Percentiles rank a stretch among this genome's conserved stretches.
Conservation (phyloP, 2,113 vertebrate genomes). For the Ptilorrhoa leucosticta region DNA sequence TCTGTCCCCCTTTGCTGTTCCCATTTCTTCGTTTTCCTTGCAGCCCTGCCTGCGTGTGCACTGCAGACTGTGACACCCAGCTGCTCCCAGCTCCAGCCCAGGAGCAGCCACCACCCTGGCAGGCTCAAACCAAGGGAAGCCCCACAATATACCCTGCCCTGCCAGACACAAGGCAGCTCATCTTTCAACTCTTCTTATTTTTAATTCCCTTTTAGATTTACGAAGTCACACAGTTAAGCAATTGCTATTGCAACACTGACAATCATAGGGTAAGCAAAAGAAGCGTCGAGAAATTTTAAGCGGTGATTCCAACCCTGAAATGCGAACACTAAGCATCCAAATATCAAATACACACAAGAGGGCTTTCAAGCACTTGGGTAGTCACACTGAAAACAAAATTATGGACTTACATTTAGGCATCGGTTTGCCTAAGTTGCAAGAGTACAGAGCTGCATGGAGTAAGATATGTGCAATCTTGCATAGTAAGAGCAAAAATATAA, state of each 20-base stretch:
- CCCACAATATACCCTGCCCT: not conserved
- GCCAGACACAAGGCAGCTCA: not conserved
- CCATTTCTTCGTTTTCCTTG: not conserved
- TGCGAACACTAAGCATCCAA: not conserved
- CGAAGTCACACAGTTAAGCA: not conserved
- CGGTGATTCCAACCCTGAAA: not conserved
- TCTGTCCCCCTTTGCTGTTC: not conserved
- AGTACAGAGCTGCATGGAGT: not conserved
- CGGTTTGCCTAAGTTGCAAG: too few species aligned
- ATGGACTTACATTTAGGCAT: not conserved
- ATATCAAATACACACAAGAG: not conserved
- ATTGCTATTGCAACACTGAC: not conserved
- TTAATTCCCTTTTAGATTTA: not conserved
- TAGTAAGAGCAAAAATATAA: not conserved
- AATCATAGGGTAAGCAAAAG: not conserved
- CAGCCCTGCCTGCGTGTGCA: rapidly evolving
- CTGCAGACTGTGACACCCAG: rapidly evolving
- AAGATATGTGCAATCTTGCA: rapidly evolving
- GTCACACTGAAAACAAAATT: not conserved
- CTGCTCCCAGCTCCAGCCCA: not conserved
- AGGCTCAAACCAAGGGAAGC: not conserved
- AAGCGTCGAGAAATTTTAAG: not conserved
- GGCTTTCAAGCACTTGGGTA: not conserved
- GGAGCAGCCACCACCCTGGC: not conserved
- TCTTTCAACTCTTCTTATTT: not conserved